phyloP scores from a whole-genome alignment of 2,888 invertebrate species.

The Eurytoma californica region DNA sequence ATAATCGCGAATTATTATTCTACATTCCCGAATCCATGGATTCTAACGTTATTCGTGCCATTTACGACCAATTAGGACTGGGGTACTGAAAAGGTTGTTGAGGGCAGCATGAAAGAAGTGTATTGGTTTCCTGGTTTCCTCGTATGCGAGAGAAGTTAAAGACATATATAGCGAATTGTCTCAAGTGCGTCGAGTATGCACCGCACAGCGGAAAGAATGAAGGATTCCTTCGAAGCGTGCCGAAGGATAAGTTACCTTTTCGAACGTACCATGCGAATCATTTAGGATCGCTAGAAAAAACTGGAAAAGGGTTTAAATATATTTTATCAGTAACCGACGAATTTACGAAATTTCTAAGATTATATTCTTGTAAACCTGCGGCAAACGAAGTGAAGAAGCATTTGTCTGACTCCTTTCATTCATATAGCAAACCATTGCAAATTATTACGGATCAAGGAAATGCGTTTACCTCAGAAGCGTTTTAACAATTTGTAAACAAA shows the following conservation, averaged over 20 bases:
- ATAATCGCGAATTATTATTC: slow-evolving; percentile 48
- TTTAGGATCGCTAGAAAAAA: slow-evolving; percentile 56
- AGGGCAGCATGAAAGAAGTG: slow-evolving; percentile 41
- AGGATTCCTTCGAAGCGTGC: slow-evolving; percentile 61
- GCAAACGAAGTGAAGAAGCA: background rate
- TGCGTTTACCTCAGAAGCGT: no score
- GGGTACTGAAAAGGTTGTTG: slow-evolving; percentile 51
- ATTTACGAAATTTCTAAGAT: slow-evolving; percentile 48
- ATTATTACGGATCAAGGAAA: background rate
- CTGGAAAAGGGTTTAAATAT: slow-evolving; percentile 44
- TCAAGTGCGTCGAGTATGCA: slow-evolving; percentile 63
- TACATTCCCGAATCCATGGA: slow-evolving; percentile 54
- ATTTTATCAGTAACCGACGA: slow-evolving; percentile 50
- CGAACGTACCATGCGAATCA: slow-evolving; percentile 64
- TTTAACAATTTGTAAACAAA: no score
- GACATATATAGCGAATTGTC: slow-evolving; percentile 61
- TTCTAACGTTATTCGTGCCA: slow-evolving; percentile 49
- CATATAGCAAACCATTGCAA: background rate
- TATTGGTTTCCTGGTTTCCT: slow-evolving; percentile 63
- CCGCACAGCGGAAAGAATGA: slow-evolving; percentile 59
- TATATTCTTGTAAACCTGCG: slow-evolving; percentile 41
- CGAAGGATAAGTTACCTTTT: slow-evolving; percentile 62
- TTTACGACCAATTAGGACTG: slow-evolving; percentile 55
- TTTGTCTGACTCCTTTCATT: background rate
- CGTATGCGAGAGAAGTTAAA: slow-evolving; percentile 57